Conservation (phyloP, 2,113 vertebrate genomes). For the Thalassarche chlororhynchos region DNA sequence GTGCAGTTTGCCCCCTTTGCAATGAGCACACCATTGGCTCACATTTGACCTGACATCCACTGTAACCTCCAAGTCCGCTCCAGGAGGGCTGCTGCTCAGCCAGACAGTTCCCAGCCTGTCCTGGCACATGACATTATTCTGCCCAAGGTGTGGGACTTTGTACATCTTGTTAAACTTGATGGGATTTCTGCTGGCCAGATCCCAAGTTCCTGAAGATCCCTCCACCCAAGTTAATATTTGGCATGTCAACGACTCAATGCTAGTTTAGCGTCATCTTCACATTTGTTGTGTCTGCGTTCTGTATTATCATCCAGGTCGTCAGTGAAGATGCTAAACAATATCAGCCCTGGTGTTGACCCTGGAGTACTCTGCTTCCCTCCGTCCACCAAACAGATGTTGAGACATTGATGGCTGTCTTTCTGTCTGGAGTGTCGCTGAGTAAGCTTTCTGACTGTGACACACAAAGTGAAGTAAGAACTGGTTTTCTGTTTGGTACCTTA, state of each 20-base stretch:
- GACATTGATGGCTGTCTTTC: not conserved
- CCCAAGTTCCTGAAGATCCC: not conserved
- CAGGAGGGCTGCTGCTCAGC: not conserved
- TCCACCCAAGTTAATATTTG: not conserved
- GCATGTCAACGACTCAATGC: not conserved
- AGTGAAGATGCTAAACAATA: not conserved
- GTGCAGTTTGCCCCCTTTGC: not conserved
- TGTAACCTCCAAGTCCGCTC: not conserved
- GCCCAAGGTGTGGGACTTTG: not conserved
- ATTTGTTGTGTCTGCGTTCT: not conserved
- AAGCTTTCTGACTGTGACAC: not conserved
- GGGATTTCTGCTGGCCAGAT: not conserved
- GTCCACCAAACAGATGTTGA: not conserved
- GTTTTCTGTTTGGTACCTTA: not conserved
- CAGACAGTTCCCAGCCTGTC: not conserved
- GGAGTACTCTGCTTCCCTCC: not conserved
- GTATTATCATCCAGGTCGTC: not conserved
- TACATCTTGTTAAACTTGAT: not conserved
- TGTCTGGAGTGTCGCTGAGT: not conserved
- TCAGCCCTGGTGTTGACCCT: not conserved
- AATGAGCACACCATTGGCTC: not conserved
- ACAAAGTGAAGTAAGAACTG: not conserved
- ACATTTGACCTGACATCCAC: not conserved
- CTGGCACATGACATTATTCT: not conserved
- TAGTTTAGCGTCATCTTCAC: not conserved